phyloP scores from a whole-genome alignment of 1,140 invertebrate genomes.

The Neuroterus valhalla region DNA sequence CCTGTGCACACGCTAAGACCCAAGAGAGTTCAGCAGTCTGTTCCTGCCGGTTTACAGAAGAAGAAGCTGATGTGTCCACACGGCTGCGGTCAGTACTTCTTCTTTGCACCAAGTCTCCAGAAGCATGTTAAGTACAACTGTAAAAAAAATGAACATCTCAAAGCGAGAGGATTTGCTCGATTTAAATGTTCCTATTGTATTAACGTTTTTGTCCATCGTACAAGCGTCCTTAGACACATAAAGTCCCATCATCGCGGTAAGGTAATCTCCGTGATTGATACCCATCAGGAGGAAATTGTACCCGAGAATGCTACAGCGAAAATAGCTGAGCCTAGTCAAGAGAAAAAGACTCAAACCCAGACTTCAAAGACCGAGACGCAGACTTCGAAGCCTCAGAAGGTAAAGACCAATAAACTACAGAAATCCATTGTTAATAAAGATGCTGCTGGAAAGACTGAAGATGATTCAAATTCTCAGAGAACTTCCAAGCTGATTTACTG shows the following conservation, averaged over 20 bases:
- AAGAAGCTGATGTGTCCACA: neutral
- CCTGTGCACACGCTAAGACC: neutral
- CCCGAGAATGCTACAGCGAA: neutral
- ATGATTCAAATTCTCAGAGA: neutral
- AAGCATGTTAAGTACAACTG: neutral
- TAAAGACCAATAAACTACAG: neutral
- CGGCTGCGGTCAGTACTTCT: conserved; percentile 2
- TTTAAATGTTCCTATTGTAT: neutral
- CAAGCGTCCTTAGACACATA: neutral
- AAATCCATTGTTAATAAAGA: neutral
- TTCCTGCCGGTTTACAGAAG: neutral
- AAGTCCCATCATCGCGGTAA: neutral
- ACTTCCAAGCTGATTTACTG: neutral
- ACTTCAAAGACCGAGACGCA: too few species aligned
- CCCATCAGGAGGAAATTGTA: conserved; percentile 3
- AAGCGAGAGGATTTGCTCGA: neutral
- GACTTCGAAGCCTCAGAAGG: too few species aligned
- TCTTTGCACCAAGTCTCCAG: neutral
- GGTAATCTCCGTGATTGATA: neutral
- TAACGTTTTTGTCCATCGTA: neutral
- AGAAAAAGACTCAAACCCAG: neutral
- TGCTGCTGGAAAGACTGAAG: neutral
- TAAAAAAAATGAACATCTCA: neutral
- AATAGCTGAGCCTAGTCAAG: neutral
- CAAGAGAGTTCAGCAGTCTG: neutral